Conservation (phyloP, 2,888 invertebrate genomes). For the Ischnura elegans region DNA sequence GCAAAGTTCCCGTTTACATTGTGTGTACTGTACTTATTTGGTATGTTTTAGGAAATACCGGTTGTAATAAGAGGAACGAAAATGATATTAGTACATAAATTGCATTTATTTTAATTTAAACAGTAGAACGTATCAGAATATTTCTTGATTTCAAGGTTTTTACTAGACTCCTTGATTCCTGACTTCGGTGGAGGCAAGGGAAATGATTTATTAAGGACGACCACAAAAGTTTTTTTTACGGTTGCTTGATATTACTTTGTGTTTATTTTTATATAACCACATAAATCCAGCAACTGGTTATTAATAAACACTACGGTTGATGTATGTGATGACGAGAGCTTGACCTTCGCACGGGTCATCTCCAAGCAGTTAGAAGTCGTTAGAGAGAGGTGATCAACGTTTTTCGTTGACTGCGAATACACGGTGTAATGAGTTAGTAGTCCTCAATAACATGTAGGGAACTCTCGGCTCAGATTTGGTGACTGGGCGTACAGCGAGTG, state of each 20-base stretch:
- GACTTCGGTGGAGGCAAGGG: too few relatives aligned
- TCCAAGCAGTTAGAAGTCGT: background rate
- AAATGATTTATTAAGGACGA: too few relatives aligned
- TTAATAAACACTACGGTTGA: background rate
- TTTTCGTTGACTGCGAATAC: background rate
- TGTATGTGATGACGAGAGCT: background rate
- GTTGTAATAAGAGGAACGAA: too few relatives aligned
- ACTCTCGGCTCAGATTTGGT: background rate
- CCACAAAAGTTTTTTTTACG: background rate
- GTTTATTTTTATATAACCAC: background rate
- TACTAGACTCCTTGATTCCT: too few relatives aligned
- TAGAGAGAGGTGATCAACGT: background rate
- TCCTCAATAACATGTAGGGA: background rate
- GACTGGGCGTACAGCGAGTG: background rate
- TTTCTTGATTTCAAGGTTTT: too few relatives aligned
- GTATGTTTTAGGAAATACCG: too few relatives aligned
- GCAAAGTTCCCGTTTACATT: too few relatives aligned
- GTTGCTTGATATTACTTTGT: slow-evolving; percentile 37
- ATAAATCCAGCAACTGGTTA: slow-evolving; percentile 18
- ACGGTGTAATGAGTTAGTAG: background rate
- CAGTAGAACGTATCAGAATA: too few relatives aligned
- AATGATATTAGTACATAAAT: too few relatives aligned
- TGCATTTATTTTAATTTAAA: too few relatives aligned
- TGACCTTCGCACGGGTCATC: background rate
- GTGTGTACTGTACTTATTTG: too few relatives aligned